phyloP scores from a whole-genome alignment of 1,140 invertebrate species.

The Cydia strobilella region DNA sequence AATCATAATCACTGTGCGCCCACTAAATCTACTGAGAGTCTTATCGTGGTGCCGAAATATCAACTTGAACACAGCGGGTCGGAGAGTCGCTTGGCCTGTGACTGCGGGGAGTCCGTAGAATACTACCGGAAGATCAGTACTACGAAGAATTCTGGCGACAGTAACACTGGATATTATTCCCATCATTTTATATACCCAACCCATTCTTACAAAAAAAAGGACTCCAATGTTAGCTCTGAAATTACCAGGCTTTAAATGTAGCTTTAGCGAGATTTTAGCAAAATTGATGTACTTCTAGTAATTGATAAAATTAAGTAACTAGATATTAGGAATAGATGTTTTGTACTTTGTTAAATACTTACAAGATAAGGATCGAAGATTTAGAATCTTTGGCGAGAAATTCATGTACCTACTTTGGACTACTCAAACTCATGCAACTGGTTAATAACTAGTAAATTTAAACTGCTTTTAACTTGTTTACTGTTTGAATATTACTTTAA shows the following conservation, averaged over 20 bases:
- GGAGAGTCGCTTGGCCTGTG: conserved; percentile 84
- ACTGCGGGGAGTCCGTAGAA: conserved; percentile 82
- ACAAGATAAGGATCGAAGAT: neutral
- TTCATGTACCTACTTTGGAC: neutral
- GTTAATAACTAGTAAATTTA: conserved; percentile 35
- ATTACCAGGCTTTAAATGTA: conserved; percentile 79
- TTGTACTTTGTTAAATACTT: conserved; percentile 11
- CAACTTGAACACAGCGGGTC: conserved; percentile 81
- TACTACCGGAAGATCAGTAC: conserved; percentile 73
- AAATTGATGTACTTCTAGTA: conserved; percentile 8
- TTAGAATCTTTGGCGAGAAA: neutral
- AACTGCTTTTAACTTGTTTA: conserved; percentile 64
- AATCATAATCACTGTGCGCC: conserved; percentile 75
- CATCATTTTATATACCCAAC: conserved; percentile 74
- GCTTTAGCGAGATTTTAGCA: neutral
- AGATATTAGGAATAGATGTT: conserved; percentile 13
- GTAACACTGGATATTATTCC: conserved; percentile 78
- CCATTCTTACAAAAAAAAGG: conserved; percentile 76
- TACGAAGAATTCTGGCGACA: conserved; percentile 68
- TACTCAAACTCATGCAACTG: conserved; percentile 1
- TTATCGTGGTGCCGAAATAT: conserved; percentile 84
- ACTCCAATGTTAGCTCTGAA: conserved; percentile 80
- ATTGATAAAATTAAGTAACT: neutral
- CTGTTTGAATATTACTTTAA: conserved; percentile 56
- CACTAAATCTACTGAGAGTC: conserved; percentile 89